A percentile compares a stretch with the other conserved stretches of the same genome.
Conservation (phyloP, 2,113 vertebrate genomes). For the Gymnobelideus leadbeateri region DNA sequence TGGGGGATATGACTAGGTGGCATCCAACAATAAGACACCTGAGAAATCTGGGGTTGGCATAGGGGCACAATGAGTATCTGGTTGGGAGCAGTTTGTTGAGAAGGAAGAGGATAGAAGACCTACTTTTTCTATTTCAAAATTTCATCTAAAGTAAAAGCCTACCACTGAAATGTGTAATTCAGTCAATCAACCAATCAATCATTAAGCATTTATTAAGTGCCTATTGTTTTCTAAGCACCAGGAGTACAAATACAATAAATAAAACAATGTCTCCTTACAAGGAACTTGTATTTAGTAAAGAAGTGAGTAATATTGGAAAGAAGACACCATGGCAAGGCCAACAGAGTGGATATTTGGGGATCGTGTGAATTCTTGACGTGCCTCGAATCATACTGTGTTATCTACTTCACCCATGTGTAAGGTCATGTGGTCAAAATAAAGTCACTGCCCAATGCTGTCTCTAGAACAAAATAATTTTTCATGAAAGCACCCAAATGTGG, state of each 20-base stretch:
- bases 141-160: not conserved
- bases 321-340: not conserved
- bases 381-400: not conserved
- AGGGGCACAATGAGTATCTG: not conserved
- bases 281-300: not conserved
- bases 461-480: not conserved
- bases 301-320: not conserved
- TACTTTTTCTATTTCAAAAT: not conserved
- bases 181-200: not conserved
- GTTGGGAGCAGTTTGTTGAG: not conserved
- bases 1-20: not conserved
- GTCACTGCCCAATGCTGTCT: not conserved
- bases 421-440: not conserved
- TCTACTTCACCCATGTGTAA: not conserved
- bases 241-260: not conserved
- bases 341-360: not conserved
- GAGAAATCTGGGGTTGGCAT: not conserved
- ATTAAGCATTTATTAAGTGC: not conserved
- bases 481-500: not conserved
- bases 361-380: not conserved
- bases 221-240: not conserved
- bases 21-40: not conserved
- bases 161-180: not conserved
- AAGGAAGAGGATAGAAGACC: not conserved
- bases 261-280: not conserved